Evolutionary conservation across 2,888 invertebrate species (phyloP), one percentile per base, ranked within the genome.

Genomic region (Cerastoderma edule): DNA sequence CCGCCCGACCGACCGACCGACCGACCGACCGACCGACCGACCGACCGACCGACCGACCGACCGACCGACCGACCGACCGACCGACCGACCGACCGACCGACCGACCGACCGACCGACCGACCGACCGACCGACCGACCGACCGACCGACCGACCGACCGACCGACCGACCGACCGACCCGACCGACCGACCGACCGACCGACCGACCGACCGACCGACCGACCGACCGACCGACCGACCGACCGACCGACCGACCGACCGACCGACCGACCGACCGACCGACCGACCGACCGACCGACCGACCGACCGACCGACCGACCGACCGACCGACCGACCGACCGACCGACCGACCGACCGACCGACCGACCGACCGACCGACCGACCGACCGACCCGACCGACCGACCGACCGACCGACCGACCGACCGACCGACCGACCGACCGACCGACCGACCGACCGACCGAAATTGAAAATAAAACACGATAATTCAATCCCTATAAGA

Each of bases 281-380:
- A 39, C 39, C 16, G 39, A 39, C 39, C 16, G 39, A 39, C 8
- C 16, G 39, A 39, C 39, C 16, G 39, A 39, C 8, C 16, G 39
- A 39, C 39, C 16, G 39, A 39, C 39, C 16, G 39, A 39, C 39
- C 16, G 39, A 39, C 39, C 16, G 39, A 39, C 39, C 16, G 39
- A 39, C 39, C 16, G 39, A 39, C 39, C 39, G 39, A 39, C 39
- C 39, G 39, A 39, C 39, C 39, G 39, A 39, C 39, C 39, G 39
- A 39, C 39, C 39, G 39, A 39, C 39, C 39, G 39, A 39, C 39
- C 39, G 39, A 39, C 39, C 39, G 39, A 39, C 39, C 39, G 39
- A 39, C 39, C 39, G 39, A 39, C 39, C 39, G 39, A 39, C 39
- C 39, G 39, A 39, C 39, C 39, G 39, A 39, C 39, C 39, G 39